Percentiles rank a stretch among this genome's conserved stretches.
These are phyloP conservation scores for Stigmatopora argus DNA, from an alignment of 2,113 vertebrate species.

Conservation along the genomic window DNA sequence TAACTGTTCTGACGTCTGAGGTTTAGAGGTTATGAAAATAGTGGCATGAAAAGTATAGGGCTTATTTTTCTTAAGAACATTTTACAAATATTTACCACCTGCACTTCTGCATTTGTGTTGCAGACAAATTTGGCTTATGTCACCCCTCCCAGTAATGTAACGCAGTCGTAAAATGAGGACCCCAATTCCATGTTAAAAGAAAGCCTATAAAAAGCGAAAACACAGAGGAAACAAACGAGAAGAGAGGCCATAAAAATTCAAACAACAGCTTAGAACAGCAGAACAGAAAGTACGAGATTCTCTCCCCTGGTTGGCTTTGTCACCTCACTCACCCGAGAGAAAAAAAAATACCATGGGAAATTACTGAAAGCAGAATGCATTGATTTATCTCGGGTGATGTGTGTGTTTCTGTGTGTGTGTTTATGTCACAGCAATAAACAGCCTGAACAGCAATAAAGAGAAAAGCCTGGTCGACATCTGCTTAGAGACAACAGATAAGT, in stretches of 20 bases:
- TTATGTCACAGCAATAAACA: constrained; percentile 48
- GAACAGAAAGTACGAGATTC: constrained; percentile 64
- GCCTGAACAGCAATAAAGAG: constrained; percentile 64
- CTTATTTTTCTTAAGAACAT: not conserved
- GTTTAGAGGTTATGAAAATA: not conserved
- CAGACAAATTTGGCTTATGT: not conserved
- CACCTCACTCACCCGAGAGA: constrained; percentile 76
- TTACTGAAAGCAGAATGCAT: constrained; percentile 86
- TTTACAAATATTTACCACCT: not conserved
- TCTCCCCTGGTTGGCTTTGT: constrained; percentile 78
- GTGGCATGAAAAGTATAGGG: not conserved
- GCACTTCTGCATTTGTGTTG: not conserved
- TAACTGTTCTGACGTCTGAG: not conserved
- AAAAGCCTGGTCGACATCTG: constrained; percentile 68
- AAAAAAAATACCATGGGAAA: constrained; percentile 87
- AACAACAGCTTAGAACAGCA: constrained; percentile 23
- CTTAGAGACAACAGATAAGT: constrained; percentile 56
- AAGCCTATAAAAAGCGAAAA: not conserved
- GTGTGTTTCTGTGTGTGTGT: constrained; percentile 59
- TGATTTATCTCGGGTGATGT: constrained; percentile 74
- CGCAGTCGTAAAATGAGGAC: not conserved
- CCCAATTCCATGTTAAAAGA: not conserved
- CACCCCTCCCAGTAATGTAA: not conserved
- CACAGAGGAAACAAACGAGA: constrained; percentile 6
- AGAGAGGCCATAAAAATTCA: constrained; percentile 20